Evolutionary conservation across 35 echinoderm and acorn worm genomes (phyloP).

Genomic region (Nesometra sesokonis): DNA sequence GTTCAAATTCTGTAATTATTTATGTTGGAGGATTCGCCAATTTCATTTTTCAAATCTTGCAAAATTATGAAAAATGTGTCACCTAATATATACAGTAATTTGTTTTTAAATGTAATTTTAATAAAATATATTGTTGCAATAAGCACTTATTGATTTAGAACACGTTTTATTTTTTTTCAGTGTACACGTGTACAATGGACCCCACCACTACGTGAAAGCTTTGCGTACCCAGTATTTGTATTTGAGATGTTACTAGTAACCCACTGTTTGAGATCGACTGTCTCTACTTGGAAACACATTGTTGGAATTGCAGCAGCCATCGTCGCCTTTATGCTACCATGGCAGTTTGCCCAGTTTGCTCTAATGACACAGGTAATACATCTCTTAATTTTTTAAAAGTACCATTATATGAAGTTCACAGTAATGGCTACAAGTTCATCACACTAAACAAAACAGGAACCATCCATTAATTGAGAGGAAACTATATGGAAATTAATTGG

Average conservation of each 20-base stretch:
- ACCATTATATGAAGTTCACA: too few relatives aligned
- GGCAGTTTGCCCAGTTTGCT: constrained; percentile 98
- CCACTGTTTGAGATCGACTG: constrained; percentile 52
- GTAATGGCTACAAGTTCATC: too few relatives aligned
- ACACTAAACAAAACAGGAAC: not conserved
- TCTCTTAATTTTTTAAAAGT: too few relatives aligned
- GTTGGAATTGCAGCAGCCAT: constrained; percentile 43
- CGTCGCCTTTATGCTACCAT: constrained; percentile 75
- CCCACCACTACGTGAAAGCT: constrained; percentile 79
- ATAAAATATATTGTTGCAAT: too few relatives aligned
- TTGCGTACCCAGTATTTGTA: constrained; percentile 87
- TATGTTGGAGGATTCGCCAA: too few relatives aligned
- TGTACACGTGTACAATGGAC: constrained; percentile 98
- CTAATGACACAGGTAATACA: constrained; percentile 93
- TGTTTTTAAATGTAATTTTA: too few relatives aligned
- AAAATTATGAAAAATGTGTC: too few relatives aligned
- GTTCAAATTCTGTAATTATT: too few relatives aligned
- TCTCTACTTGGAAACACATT: constrained; percentile 38
- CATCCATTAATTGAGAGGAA: not conserved
- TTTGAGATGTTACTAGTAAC: constrained; percentile 78
- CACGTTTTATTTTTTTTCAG: constrained; percentile 51
- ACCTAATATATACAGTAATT: too few relatives aligned
- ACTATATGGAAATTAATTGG: not conserved
- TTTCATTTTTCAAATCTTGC: too few relatives aligned
- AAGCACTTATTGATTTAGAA: too few relatives aligned